A percentile compares a stretch with the other conserved stretches of the same genome.
Conservation (phyloP, 2,888 invertebrate species). For the Synergus umbraculus region DNA sequence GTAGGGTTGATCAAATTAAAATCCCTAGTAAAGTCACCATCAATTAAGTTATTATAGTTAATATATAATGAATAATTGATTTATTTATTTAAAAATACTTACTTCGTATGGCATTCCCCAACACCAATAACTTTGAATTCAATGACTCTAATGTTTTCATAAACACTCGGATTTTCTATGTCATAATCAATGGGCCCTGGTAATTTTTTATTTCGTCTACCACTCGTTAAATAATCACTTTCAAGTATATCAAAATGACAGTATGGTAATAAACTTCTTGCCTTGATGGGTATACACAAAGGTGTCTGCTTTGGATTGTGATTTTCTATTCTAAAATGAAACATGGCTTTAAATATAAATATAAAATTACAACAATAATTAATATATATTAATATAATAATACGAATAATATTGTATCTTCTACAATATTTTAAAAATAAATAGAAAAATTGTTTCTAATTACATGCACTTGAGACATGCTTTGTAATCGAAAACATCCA, state of each 20-base stretch:
- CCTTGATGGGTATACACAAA: conserved; percentile 77
- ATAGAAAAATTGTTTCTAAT: conserved; percentile 14
- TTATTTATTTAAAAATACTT: conserved; percentile 34
- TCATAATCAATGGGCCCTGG: conserved; percentile 68
- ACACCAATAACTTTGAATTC: conserved; percentile 84
- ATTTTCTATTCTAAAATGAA: conserved; percentile 77
- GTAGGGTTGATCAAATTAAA: conserved; percentile 85
- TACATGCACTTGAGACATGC: conserved; percentile 79
- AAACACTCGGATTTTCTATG: conserved; percentile 73
- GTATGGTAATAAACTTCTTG: conserved; percentile 83
- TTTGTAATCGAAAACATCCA: conserved; percentile 79
- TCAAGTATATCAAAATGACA: conserved; percentile 85
- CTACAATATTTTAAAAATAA: background rate
- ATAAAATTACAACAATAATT: background rate
- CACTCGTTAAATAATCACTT: conserved; percentile 81
- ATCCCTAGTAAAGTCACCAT: conserved; percentile 75
- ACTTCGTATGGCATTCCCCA: conserved; percentile 80
- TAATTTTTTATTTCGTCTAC: conserved; percentile 75
- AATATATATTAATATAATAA: too few species aligned
- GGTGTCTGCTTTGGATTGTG: conserved; percentile 75
- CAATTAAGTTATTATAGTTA: background rate
- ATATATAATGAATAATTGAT: background rate
- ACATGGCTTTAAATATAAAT: background rate
- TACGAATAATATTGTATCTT: background rate
- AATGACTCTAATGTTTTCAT: conserved; percentile 79